phyloP scores from a whole-genome alignment of 2,797 vertebrate species.

The Paramormyrops hopkinsi region DNA sequence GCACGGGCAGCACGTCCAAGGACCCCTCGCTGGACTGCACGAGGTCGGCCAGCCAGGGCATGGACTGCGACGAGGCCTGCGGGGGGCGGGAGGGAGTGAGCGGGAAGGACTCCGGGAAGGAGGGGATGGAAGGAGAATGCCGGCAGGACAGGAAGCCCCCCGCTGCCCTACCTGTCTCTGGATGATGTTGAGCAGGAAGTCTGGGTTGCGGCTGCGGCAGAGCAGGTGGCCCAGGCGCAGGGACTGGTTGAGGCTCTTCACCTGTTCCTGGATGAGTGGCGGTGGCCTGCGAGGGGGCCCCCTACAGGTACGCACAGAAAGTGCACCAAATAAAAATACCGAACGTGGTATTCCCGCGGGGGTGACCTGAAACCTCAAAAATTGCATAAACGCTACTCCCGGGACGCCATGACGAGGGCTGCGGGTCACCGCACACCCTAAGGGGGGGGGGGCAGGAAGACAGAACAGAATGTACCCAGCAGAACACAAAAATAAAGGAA shows the following conservation, averaged over 20 bases:
- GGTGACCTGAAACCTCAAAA: neutral
- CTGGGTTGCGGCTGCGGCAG: conserved; percentile 89
- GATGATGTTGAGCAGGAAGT: conserved; percentile 96
- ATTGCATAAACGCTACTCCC: neutral
- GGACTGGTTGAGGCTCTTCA: conserved; percentile 90
- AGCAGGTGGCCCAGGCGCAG: conserved; percentile 90
- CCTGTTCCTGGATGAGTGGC: conserved; percentile 84
- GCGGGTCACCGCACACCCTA: neutral
- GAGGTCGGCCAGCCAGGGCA: conserved; percentile 96
- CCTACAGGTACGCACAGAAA: conserved; percentile 52
- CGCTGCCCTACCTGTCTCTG: conserved; percentile 80
- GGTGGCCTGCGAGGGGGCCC: conserved; percentile 90
- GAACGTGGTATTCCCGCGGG: neutral
- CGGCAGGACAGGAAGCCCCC: neutral
- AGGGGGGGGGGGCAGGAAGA: neutral
- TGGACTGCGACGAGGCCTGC: conserved; percentile 95
- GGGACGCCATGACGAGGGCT: neutral
- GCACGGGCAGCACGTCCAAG: conserved; percentile 91
- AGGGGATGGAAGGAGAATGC: neutral
- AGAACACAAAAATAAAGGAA: neutral
- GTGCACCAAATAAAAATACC: neutral
- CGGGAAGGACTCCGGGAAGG: neutral
- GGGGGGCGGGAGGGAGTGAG: neutral
- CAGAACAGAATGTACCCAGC: neutral
- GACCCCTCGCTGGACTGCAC: conserved; percentile 97